Conservation (phyloP, 2,797 vertebrate species). For the Pantherophis vulpinus region DNA sequence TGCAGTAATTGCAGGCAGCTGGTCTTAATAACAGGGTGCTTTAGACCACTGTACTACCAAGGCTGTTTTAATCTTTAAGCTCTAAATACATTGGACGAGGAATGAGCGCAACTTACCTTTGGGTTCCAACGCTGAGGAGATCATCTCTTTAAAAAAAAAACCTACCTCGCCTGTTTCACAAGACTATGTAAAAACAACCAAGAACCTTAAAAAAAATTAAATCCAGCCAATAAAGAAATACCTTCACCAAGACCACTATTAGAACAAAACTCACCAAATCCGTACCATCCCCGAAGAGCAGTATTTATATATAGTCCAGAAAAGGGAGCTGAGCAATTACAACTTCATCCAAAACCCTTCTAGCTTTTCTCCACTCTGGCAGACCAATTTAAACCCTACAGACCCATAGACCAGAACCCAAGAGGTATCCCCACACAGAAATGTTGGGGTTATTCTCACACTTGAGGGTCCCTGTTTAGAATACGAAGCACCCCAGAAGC, state of each 20-base stretch:
- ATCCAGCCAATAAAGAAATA: not conserved
- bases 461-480: not conserved
- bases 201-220: not conserved
- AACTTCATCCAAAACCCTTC: too few relatives aligned
- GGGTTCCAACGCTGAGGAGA: not conserved
- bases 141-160: not conserved
- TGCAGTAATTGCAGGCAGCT: too few relatives aligned
- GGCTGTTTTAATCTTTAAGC: too few relatives aligned
- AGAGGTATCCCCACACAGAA: not conserved
- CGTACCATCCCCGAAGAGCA: not conserved
- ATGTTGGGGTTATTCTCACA: not conserved
- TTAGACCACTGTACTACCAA: too few relatives aligned
- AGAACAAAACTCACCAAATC: not conserved
- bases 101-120: not conserved
- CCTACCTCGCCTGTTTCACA: not conserved
- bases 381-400: not conserved
- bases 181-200: not conserved
- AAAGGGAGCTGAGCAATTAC: not conserved
- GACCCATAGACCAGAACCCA: not conserved
- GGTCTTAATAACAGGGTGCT: too few relatives aligned
- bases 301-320: not conserved
- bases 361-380: rapidly evolving
- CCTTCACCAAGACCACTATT: not conserved
- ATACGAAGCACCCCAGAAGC: not conserved
- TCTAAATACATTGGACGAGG: too few relatives aligned